phyloP scores from a whole-genome alignment of 64 coral and sea anemone genomes.

The Anthopleura sola region DNA sequence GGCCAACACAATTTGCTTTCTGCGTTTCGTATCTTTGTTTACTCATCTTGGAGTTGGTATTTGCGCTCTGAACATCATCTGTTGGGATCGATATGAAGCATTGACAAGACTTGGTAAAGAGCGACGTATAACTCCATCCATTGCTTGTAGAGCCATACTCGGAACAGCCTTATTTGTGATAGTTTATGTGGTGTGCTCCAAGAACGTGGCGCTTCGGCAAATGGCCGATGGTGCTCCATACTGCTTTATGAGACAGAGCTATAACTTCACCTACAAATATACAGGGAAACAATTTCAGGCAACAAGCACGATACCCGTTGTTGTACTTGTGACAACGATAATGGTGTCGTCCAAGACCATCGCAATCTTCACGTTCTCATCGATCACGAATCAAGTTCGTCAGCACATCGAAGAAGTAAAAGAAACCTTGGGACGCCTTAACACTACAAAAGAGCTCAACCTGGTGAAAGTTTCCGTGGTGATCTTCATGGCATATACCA shows the following conservation, averaged over 20 bases:
- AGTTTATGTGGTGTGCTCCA: neutral
- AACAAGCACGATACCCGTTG: neutral
- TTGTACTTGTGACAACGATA: neutral
- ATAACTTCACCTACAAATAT: neutral
- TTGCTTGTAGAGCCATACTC: neutral
- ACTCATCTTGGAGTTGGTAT: neutral
- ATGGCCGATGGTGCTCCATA: neutral
- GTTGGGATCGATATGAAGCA: slow-evolving; percentile 2
- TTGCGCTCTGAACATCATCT: neutral
- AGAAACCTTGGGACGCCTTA: neutral
- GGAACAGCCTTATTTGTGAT: neutral
- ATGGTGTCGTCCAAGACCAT: neutral
- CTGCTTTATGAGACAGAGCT: neutral
- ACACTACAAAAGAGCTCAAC: neutral
- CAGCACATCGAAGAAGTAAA: neutral
- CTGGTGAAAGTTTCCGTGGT: neutral
- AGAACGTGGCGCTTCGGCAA: neutral
- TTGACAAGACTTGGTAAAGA: neutral
- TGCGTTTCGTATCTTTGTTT: neutral
- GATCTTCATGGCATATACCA: neutral
- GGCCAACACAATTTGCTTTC: neutral
- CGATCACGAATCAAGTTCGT: neutral
- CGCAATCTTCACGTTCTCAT: neutral
- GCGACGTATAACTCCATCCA: slow-evolving; percentile 1
- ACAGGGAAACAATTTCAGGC: neutral